Conservation (phyloP, 2,113 vertebrate species). For the Semnornis frantzii region DNA sequence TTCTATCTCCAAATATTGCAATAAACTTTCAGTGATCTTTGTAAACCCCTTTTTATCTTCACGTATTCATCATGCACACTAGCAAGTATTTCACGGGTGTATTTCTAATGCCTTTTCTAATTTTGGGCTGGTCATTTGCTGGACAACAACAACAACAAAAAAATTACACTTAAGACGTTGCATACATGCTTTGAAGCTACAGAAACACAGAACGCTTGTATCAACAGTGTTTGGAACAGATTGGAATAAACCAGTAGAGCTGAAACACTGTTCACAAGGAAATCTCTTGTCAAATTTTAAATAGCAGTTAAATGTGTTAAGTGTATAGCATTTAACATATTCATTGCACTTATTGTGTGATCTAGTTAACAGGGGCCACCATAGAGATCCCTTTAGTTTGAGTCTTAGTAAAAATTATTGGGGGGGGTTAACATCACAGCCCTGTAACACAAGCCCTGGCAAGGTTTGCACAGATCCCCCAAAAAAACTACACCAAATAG, state of each 20-base stretch:
- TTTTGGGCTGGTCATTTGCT: not conserved
- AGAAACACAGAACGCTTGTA: not conserved
- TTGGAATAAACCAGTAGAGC: not conserved
- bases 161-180: not conserved
- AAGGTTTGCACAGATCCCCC: not conserved
- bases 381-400: not conserved
- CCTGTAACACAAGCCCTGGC: not conserved
- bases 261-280: not conserved
- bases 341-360: not conserved
- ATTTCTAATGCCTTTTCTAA: not conserved
- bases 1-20: not conserved
- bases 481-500: not conserved
- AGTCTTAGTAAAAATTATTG: not conserved
- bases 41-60: not conserved
- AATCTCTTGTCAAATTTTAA: not conserved
- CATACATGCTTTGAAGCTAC: not conserved
- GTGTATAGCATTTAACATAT: not conserved
- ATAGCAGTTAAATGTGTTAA: not conserved
- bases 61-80: not conserved
- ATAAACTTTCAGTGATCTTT: constrained; percentile 30
- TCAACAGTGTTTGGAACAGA: not conserved
- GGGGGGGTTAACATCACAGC: not conserved
- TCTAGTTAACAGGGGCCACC: not conserved
- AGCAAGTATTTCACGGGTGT: not conserved
- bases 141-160: not conserved